Percentiles rank a stretch among this genome's conserved stretches.
Evolutionary conservation across 1,140 invertebrate species (phyloP).

Genomic region (Pseudomyrmex dendroicus): DNA sequence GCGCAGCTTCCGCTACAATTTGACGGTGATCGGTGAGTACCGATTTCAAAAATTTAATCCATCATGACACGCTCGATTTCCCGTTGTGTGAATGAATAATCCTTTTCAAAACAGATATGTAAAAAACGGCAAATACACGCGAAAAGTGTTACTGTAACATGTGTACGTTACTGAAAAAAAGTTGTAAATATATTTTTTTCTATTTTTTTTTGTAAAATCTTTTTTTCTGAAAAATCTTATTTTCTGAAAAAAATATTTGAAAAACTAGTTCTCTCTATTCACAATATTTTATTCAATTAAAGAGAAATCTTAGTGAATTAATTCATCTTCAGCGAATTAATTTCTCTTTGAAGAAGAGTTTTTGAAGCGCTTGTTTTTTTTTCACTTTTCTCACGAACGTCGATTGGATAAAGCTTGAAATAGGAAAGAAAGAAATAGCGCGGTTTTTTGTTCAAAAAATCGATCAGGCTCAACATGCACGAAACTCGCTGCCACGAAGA

Average conservation of each 20-base stretch:
- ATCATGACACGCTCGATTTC: not conserved
- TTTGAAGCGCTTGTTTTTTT: conserved; percentile 40
- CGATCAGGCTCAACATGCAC: conserved; percentile 49
- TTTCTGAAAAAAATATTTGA: not conserved
- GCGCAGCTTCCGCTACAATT: conserved; percentile 93
- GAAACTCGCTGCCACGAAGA: conserved; percentile 4
- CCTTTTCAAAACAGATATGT: no score
- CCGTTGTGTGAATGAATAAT: not conserved
- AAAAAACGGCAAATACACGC: no score
- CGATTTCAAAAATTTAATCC: not conserved
- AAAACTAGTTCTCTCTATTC: not conserved
- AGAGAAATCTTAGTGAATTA: conserved; percentile 43
- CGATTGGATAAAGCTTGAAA: not conserved
- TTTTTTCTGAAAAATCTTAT: not conserved
- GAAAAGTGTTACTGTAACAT: no score
- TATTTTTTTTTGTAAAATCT: not conserved
- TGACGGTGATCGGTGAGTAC: conserved; percentile 94
- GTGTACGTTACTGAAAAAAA: no score
- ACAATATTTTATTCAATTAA: conserved; percentile 9
- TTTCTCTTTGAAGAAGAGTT: conserved; percentile 38
- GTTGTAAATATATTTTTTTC: not conserved
- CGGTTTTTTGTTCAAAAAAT: conserved; percentile 26
- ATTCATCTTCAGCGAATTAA: conserved; percentile 34
- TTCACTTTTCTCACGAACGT: conserved; percentile 13
- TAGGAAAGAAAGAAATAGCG: conserved; percentile 12